Base-by-base conservation (phyloP, 1,140 invertebrate genomes). In the Orius insidiosus region DNA sequence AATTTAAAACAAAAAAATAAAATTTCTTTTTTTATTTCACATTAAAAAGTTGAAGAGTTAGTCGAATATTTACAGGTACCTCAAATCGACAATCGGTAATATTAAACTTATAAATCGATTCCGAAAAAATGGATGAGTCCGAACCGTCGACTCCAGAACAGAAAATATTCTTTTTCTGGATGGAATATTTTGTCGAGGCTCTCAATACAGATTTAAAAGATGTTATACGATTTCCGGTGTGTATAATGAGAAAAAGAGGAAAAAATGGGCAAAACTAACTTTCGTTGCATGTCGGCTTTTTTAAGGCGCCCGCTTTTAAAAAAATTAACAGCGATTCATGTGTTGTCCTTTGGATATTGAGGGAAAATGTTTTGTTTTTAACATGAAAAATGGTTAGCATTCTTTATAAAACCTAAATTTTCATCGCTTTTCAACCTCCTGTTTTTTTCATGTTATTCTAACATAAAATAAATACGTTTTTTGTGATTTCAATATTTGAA, bases 51-150 rank as follows among this genome's bases (percentile, higher is more conserved):
- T 24, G 24, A 24, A 24, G 24, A 24, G 24, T 24, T 24, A 24
- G 24, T 24, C 7, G 24, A 10, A n/a, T 30, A 16, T 42, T 49
- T 46, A 11, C 52, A 79, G 76, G 77, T 96, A 96, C 61, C 68
- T 99, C 31, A 97, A 97, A 62, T 96, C 90, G 1, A 98, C 95
- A 13, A 87, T 98, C 59, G 90, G 89, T 1, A 99, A 99, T 65
- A 98, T 99, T 55, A 76, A 81, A 54, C 66, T 99, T 9, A 98
- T 99, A 60, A 85, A 90, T 64, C 75, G 80, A 44, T 95, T 92
- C 67, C 71, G 88, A 86, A 60, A 80, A 80, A 56, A 73, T 68
- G 48, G 79, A 83, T 51, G 78, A 80, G 46, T 59, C n/a, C 11
- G 70, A 75, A 57, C 58, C 61, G 18, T 18, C 15, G 15, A 68